Percentiles rank a stretch among this genome's conserved stretches.
Evolutionary conservation across 2,888 invertebrate genomes (phyloP).

Genomic region (Timema podura): DNA sequence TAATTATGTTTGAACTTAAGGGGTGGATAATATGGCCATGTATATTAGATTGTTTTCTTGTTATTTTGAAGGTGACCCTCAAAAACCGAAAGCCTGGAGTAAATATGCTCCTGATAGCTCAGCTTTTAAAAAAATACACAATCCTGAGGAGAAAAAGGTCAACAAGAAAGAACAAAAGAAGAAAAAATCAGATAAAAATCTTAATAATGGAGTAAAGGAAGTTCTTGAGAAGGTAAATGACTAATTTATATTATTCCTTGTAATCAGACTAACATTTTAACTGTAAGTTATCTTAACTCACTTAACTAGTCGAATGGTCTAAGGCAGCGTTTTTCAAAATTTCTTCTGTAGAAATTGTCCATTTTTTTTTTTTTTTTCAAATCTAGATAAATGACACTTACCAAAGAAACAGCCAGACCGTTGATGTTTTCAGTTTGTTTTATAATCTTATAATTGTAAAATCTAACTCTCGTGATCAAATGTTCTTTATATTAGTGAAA

Average conservation of each 20-base stretch:
- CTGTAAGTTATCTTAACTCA: too few relatives aligned
- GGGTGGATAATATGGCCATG: background rate
- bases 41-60: slow-evolving; percentile 8
- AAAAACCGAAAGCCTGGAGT: slow-evolving; percentile 89
- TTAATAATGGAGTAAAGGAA: slow-evolving; percentile 11
- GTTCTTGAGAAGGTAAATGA: slow-evolving; percentile 14
- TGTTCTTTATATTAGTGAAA: too few relatives aligned
- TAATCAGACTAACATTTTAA: too few relatives aligned
- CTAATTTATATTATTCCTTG: too few relatives aligned
- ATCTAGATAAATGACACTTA: background rate
- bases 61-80: slow-evolving; percentile 49
- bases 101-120: slow-evolving; percentile 80
- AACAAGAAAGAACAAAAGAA: slow-evolving; percentile 39
- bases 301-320: background rate
- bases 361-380: background rate
- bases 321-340: background rate
- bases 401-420: background rate
- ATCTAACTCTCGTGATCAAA: too few relatives aligned
- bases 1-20: background rate
- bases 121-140: slow-evolving; percentile 55
- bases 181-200: slow-evolving; percentile 38
- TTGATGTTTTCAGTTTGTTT: too few relatives aligned
- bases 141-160: slow-evolving; percentile 39
- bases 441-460: too few relatives aligned
- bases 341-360: background rate